phyloP scores from a whole-genome alignment of 1,140 invertebrate species.

The Mamestra configurata region DNA sequence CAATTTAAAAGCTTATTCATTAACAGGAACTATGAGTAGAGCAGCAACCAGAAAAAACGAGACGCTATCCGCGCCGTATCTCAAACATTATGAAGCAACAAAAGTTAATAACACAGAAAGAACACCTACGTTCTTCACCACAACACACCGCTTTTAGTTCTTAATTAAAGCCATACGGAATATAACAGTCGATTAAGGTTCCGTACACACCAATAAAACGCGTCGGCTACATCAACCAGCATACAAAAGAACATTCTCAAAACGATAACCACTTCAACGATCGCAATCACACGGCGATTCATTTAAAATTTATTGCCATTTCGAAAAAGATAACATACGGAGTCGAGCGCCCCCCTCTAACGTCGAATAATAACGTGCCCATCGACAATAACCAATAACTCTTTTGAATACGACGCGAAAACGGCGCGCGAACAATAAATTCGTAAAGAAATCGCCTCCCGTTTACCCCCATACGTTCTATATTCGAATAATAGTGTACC shows the following conservation, averaged over 20 bases:
- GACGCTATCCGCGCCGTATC: background rate
- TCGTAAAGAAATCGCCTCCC: slow-evolving; percentile 53
- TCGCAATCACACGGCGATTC: slow-evolving; percentile 60
- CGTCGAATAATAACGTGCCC: slow-evolving; percentile 57
- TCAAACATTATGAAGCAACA: slow-evolving; percentile 36
- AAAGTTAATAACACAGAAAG: slow-evolving; percentile 17
- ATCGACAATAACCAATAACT: slow-evolving; percentile 63
- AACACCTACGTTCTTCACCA: slow-evolving; percentile 17
- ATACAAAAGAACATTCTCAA: slow-evolving; percentile 49
- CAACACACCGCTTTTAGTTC: slow-evolving; percentile 34
- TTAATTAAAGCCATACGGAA: slow-evolving; percentile 47
- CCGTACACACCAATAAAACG: slow-evolving; percentile 40
- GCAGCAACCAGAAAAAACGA: background rate
- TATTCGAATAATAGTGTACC: slow-evolving; percentile 41
- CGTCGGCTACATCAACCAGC: slow-evolving; percentile 40
- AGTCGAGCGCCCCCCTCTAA: slow-evolving; percentile 49
- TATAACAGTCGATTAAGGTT: slow-evolving; percentile 39
- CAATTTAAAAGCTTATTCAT: no score
- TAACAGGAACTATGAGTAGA: background rate
- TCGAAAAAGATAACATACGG: slow-evolving; percentile 59
- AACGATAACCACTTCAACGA: slow-evolving; percentile 59
- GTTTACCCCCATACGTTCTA: slow-evolving; percentile 43
- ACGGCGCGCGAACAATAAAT: slow-evolving; percentile 61
- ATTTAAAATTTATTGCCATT: slow-evolving; percentile 64
- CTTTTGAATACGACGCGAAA: slow-evolving; percentile 58